Evolutionary conservation across 2,888 invertebrate genomes (phyloP), one percentile per base, ranked within the genome.

Genomic region (Netelia melanura): DNA sequence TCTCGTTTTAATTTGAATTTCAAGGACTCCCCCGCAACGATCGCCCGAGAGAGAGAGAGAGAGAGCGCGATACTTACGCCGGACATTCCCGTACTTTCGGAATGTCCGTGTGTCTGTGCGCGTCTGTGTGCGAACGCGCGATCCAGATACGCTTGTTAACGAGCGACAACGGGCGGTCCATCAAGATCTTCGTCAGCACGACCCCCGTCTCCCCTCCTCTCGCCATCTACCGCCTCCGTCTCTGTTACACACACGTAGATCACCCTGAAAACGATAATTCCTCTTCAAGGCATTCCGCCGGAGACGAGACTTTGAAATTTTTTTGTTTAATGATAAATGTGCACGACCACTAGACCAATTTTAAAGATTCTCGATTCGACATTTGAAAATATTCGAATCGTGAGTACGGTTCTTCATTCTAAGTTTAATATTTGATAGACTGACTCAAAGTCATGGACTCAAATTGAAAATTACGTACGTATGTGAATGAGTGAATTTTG

Each of bases 71-170:
- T 38, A 58, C 78, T 43, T 56, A 75, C 62, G 48, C 17, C 43
- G 58, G 75, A 54, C 75, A 70, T 78, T 79, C 74, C 56, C 80
- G 54, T 54, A 71, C 71, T 76, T 80, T 80, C 38, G 62, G 76
- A 71, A 71, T 43, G 38, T 6, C 38, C 38, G 65, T 61, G 78
- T 65, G 54, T 9, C 58, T 61, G 74, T 65, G n/a, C 11, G 10
- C 65, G 17, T 43, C 17, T 65, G 30, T 21, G 10, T 30, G 54
- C 38, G 48, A 10, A 23, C 21, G 5, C 25, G 9, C 77, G 65
- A 81, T 78, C 78, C 68, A 74, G 81, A 84, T 81, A 77, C 79
- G 75, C 79, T 52, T 75, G 67, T 68, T 72, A 72, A 78, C 72
- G 72, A 72, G 56, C 84, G 44, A 70, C 74, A 78, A 77, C 81